These are phyloP conservation scores for Prosopocoilus inquinatus DNA, from an alignment of 2,888 invertebrate genomes.

Conservation along the genomic window DNA sequence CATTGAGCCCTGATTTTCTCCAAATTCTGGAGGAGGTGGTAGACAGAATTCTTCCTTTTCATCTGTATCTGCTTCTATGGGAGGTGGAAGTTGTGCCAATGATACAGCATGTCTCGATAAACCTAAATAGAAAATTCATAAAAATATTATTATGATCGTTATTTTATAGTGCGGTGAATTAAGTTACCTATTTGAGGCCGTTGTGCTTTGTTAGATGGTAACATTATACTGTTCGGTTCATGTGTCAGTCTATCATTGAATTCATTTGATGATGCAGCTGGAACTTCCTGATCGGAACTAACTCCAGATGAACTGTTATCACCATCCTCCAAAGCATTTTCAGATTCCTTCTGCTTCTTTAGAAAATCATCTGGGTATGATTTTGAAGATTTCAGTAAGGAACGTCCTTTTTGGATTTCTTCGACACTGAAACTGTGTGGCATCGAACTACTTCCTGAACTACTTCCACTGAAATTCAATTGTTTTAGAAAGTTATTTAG, in stretches of 20 bases:
- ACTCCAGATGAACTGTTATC: constrained; percentile 88
- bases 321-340: constrained; percentile 65
- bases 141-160: background rate
- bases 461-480: constrained; percentile 61
- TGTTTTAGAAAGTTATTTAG: background rate
- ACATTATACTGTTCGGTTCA: constrained; percentile 34
- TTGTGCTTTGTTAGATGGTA: constrained; percentile 38
- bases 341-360: constrained; percentile 51
- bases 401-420: constrained; percentile 84
- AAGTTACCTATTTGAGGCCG: constrained; percentile 40
- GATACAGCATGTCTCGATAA: constrained; percentile 70
- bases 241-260: constrained; percentile 46
- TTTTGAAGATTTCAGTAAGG: constrained; percentile 80
- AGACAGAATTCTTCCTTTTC: constrained; percentile 62
- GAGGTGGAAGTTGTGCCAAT: constrained; percentile 77
- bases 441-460: constrained; percentile 69
- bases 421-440: constrained; percentile 86
- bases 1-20: constrained; percentile 47
- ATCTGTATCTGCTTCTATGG: constrained; percentile 70
- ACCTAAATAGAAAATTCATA: constrained; percentile 14
- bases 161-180: constrained; percentile 15
- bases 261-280: constrained; percentile 50
- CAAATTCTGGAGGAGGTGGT: constrained; percentile 62
- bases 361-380: constrained; percentile 83
- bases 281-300: constrained; percentile 79